Evolutionary conservation across 2,888 invertebrate species (phyloP).

Genomic region (Lasioglossum marginatum): DNA sequence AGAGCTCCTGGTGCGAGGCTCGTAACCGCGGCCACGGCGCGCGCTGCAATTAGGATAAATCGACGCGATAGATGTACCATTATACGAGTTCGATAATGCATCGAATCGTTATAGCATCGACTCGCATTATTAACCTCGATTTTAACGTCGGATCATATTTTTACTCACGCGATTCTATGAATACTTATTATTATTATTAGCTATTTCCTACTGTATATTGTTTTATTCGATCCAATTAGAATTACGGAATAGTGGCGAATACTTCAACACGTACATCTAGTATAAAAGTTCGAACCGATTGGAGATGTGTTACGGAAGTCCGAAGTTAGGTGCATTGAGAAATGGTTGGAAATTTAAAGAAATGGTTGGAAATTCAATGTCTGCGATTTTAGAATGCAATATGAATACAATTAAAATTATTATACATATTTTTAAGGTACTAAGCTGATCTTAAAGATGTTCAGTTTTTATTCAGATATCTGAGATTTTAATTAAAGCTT

Average conservation of each 20-base stretch:
- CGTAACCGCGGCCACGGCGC: slow-evolving; percentile 6
- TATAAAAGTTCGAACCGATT: not conserved
- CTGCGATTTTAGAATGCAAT: not conserved
- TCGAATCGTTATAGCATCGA: not conserved
- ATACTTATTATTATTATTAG: not conserved
- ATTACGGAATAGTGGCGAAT: not conserved
- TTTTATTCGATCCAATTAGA: not conserved
- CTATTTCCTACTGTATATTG: not conserved
- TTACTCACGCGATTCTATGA: not conserved
- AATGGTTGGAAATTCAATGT: not conserved
- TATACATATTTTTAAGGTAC: not conserved
- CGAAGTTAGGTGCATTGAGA: not conserved
- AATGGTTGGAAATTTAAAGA: not conserved
- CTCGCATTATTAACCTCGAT: slow-evolving; percentile 3
- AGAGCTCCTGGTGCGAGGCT: slow-evolving; percentile 30
- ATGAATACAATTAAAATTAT: not conserved
- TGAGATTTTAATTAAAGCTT: not conserved
- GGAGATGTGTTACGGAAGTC: not conserved
- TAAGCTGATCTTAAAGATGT: not conserved
- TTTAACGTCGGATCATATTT: not conserved
- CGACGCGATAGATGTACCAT: slow-evolving; percentile 23
- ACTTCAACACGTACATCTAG: not conserved
- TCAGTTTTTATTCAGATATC: not conserved
- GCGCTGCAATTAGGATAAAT: slow-evolving; percentile 52
- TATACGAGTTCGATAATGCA: slow-evolving; percentile 18